Evolutionary conservation across 2,888 invertebrate genomes (phyloP).

Genomic region (Callosobruchus maculatus): DNA sequence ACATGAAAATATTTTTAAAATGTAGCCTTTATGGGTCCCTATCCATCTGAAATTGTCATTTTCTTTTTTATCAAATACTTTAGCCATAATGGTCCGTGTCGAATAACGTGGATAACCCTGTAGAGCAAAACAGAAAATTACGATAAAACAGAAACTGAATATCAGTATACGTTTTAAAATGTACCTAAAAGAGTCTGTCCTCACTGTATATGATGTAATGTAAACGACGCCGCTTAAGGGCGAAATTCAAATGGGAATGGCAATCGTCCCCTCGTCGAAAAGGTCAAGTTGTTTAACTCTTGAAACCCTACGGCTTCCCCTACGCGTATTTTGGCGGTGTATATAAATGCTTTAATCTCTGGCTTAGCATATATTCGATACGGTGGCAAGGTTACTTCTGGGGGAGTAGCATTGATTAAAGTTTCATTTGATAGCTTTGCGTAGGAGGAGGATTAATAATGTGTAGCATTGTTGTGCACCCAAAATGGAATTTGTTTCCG

Average conservation of each 20-base stretch:
- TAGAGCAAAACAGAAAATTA: too few relatives aligned
- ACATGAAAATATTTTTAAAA: too few relatives aligned
- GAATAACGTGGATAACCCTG: too few relatives aligned
- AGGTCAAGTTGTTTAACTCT: constrained; percentile 22
- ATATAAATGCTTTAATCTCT: constrained; percentile 12
- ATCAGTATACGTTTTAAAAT: too few relatives aligned
- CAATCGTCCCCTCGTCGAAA: constrained; percentile 8
- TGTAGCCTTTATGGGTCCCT: too few relatives aligned
- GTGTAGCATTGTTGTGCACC: constrained; percentile 5
- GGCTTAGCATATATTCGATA: constrained; percentile 13
- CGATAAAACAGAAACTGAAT: too few relatives aligned
- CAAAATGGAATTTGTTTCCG: not conserved
- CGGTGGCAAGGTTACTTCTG: not conserved
- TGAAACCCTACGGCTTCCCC: constrained; percentile 18
- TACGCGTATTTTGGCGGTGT: constrained; percentile 9
- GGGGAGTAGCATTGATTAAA: not conserved
- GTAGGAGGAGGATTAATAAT: not conserved
- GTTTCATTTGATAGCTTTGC: not conserved
- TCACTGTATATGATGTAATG: not conserved
- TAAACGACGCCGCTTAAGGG: not conserved
- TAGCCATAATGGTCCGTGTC: too few relatives aligned
- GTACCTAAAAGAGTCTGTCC: too few relatives aligned
- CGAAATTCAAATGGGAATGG: constrained; percentile 11
- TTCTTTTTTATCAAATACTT: too few relatives aligned
- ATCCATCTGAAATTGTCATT: too few relatives aligned